A percentile compares a stretch with the other conserved stretches of the same genome.
These are phyloP conservation scores for Aleiodes sp. DNA, from an alignment of 1,140 invertebrate genomes.

Conservation along the genomic window DNA sequence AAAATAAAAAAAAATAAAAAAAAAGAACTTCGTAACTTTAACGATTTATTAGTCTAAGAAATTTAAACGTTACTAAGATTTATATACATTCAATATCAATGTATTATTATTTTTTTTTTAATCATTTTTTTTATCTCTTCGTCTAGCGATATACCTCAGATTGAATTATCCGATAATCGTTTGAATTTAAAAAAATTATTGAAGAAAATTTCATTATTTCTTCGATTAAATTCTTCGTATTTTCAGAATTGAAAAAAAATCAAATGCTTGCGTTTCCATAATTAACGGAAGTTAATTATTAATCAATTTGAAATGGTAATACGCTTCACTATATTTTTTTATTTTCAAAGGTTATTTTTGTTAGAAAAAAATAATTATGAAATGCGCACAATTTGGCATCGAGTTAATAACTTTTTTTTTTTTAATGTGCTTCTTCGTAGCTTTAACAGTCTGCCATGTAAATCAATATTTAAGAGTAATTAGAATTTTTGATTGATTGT, in stretches of 20 bases:
- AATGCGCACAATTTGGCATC: background rate
- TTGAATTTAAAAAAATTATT: background rate
- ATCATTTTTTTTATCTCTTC: constrained; percentile 43
- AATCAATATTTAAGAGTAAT: background rate
- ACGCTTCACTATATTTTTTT: background rate
- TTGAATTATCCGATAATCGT: constrained; percentile 44
- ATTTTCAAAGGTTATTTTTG: background rate
- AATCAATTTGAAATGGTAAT: background rate
- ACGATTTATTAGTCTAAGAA: constrained; percentile 31
- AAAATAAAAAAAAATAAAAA: too few relatives aligned
- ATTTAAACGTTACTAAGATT: constrained; percentile 13
- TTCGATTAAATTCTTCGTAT: too few relatives aligned
- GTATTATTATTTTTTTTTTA: constrained; percentile 34
- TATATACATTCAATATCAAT: constrained; percentile 26
- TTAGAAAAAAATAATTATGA: constrained; percentile 3
- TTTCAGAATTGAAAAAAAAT: background rate
- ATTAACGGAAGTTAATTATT: constrained; percentile 54
- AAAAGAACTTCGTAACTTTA: constrained; percentile 40
- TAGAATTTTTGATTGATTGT: constrained; percentile 11
- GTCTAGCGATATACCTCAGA: constrained; percentile 64
- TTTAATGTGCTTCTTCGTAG: constrained; percentile 4
- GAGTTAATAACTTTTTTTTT: background rate
- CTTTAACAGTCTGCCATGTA: constrained; percentile 20
- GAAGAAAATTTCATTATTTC: too few relatives aligned
- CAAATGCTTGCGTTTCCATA: constrained; percentile 45